A percentile compares a stretch with the other conserved stretches of the same genome.
phyloP scores from a whole-genome alignment of 2,797 vertebrate genomes.

The Acrocephalus scirpaceus region DNA sequence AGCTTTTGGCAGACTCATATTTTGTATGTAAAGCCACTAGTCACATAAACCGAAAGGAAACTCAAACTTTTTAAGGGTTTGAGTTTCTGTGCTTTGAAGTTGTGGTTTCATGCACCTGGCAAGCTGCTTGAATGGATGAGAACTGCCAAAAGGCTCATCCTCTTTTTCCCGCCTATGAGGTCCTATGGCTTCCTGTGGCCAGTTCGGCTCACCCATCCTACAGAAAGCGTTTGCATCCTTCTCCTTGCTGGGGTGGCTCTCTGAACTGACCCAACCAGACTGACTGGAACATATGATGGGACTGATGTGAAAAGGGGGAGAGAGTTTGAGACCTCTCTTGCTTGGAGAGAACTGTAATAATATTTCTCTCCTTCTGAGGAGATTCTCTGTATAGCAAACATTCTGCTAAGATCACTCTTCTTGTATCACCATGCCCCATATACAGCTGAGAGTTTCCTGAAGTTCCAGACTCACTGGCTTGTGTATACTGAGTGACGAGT shows the following conservation, averaged over 20 bases:
- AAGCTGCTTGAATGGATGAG: background rate
- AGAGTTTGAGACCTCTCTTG: background rate
- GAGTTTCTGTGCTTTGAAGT: background rate
- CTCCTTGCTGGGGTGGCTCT: background rate
- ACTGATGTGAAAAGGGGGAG: background rate
- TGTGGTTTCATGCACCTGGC: background rate
- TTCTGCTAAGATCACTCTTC: background rate
- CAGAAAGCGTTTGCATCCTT: background rate
- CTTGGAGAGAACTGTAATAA: background rate
- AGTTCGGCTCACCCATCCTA: background rate
- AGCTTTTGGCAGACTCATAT: background rate
- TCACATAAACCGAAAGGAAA: background rate
- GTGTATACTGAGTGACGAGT: background rate
- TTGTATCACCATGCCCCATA: background rate
- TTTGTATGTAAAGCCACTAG: background rate
- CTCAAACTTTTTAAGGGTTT: fast-evolving
- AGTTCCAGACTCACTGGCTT: background rate
- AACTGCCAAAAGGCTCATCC: background rate
- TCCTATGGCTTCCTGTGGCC: background rate
- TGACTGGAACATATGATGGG: background rate
- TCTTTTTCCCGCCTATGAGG: background rate
- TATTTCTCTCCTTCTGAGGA: background rate
- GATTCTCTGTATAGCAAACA: background rate
- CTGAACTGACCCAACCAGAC: background rate
- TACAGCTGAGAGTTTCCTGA: background rate